Percentiles rank a stretch among this genome's conserved stretches.
Conservation (phyloP, 2,888 invertebrate genomes). For the Rhagonycha lutea region DNA sequence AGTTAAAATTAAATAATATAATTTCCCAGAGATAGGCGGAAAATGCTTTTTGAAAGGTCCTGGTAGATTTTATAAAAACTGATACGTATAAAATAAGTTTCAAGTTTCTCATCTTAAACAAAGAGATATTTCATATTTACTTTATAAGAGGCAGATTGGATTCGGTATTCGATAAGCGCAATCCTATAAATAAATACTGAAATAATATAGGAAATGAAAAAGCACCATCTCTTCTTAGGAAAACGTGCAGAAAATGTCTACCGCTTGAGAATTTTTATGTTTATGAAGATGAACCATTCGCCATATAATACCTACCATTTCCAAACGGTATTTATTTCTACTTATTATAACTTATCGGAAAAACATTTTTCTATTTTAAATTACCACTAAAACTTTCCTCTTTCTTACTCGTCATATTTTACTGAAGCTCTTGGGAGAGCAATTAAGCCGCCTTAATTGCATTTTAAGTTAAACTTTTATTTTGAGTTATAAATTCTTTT, state of each 20-base stretch:
- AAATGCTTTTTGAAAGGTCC: background rate
- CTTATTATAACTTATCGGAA: background rate
- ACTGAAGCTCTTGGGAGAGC: constrained; percentile 10
- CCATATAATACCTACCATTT: background rate
- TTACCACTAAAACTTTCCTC: constrained; percentile 28
- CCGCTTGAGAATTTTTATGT: constrained; percentile 21
- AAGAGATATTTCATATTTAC: constrained; percentile 38
- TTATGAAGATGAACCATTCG: constrained; percentile 16
- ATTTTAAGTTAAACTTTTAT: constrained; percentile 26
- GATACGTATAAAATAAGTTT: background rate
- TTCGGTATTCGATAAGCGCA: constrained; percentile 46
- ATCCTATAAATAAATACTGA: constrained; percentile 46
- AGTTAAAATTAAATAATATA: background rate
- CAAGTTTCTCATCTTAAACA: constrained; percentile 30
- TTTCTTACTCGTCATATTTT: background rate
- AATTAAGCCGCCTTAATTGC: constrained; percentile 38
- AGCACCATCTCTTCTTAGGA: constrained; percentile 38
- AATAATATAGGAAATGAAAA: constrained; percentile 48
- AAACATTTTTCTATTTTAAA: constrained; percentile 12
- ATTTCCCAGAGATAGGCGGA: background rate
- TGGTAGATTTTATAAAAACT: background rate
- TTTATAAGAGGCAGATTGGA: constrained; percentile 29
- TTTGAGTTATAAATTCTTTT: constrained; percentile 19
- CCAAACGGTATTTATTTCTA: background rate
- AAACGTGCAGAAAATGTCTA: constrained; percentile 39